Conservation (phyloP, 2,888 invertebrate species). For the Pseudoips prasinana region DNA sequence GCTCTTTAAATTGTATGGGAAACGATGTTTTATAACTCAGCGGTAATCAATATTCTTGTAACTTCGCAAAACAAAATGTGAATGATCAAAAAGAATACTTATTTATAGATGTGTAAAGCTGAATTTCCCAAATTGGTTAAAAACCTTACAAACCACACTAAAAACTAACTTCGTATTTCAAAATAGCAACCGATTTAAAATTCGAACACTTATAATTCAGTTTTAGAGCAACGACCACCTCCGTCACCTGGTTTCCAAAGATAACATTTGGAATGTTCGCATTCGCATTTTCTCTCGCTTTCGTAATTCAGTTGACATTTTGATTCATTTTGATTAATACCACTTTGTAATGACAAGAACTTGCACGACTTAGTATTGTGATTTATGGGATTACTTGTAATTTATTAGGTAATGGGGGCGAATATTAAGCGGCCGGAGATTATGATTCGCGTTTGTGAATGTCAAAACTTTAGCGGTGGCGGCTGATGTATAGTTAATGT, state of each 20-base stretch:
- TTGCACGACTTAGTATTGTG: slow-evolving; percentile 42
- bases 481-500: slow-evolving; percentile 1
- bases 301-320: slow-evolving; percentile 34
- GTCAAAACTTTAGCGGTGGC: slow-evolving; percentile 19
- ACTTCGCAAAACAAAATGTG: too few species aligned
- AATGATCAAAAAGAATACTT: too few species aligned
- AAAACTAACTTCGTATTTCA: too few species aligned
- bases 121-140: too few species aligned
- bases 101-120: too few species aligned
- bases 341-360: slow-evolving; percentile 44
- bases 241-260: slow-evolving; percentile 65
- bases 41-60: too few species aligned
- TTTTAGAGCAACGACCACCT: not conserved
- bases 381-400: slow-evolving; percentile 45
- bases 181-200: too few species aligned
- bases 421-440: slow-evolving; percentile 28
- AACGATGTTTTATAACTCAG: too few species aligned
- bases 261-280: slow-evolving; percentile 47
- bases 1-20: too few species aligned
- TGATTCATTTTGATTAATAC: slow-evolving; percentile 55
- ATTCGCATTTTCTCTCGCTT: slow-evolving; percentile 20
- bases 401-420: slow-evolving; percentile 42
- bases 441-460: slow-evolving; percentile 22
- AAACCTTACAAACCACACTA: too few species aligned
- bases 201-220: not conserved